phyloP scores from a whole-genome alignment of 2,797 vertebrate species.

The Chromis chromis region DNA sequence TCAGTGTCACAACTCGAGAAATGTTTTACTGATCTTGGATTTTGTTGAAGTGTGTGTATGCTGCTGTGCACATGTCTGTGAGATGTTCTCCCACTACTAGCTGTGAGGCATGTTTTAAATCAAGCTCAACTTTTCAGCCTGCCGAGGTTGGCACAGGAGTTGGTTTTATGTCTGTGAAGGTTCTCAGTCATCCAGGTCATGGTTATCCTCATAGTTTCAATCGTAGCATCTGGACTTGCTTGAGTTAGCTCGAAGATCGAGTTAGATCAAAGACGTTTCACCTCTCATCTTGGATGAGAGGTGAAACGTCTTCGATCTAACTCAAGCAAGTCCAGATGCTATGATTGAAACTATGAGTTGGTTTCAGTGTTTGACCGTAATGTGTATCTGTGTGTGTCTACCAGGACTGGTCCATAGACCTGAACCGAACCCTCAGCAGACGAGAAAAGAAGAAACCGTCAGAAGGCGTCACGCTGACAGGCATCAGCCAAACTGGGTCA shows the following conservation, averaged over 20 bases:
- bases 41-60: constrained; percentile 37
- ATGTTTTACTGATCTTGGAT: constrained; percentile 16
- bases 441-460: constrained; percentile 93
- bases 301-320: no score
- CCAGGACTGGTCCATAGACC: constrained; percentile 95
- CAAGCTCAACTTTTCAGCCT: background rate
- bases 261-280: no score
- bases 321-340: no score
- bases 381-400: constrained; percentile 29
- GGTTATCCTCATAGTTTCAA: no score
- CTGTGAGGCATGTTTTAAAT: constrained; percentile 30
- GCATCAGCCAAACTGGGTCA: constrained; percentile 90
- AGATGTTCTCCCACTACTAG: constrained; percentile 6
- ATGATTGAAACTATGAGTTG: no score
- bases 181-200: no score
- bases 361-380: background rate
- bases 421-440: constrained; percentile 94
- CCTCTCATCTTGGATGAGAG: no score
- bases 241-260: no score
- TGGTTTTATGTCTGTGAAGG: no score
- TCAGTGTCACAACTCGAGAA: constrained; percentile 22
- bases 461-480: constrained; percentile 93
- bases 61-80: constrained; percentile 46
- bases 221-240: no score
- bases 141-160: no score